Conservation (phyloP, 2,888 invertebrate genomes). For the Lasioglossum morio region DNA sequence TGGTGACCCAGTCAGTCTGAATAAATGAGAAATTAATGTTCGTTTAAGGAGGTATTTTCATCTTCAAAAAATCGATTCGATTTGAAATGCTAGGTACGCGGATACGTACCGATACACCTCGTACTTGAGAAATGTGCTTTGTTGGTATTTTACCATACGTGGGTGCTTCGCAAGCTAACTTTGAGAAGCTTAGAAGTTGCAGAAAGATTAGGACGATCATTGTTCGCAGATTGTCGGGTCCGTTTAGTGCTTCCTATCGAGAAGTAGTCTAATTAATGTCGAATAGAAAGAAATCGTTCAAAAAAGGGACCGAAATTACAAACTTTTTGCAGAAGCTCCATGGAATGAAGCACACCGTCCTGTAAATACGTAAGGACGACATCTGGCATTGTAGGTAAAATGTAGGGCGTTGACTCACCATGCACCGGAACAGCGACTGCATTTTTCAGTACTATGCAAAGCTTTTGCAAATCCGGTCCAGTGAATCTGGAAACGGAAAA, state of each 20-base stretch:
- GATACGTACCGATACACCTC: slow-evolving; percentile 80
- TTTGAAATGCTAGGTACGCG: not conserved
- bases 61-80: not conserved
- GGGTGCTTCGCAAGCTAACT: slow-evolving; percentile 89
- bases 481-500: slow-evolving; percentile 85
- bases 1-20: slow-evolving; percentile 90
- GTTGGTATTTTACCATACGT: slow-evolving; percentile 86
- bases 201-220: slow-evolving; percentile 90
- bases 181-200: slow-evolving; percentile 88
- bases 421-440: slow-evolving; percentile 93
- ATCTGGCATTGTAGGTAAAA: slow-evolving; percentile 92
- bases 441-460: slow-evolving; percentile 91
- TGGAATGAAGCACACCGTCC: slow-evolving; percentile 93
- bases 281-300: not conserved
- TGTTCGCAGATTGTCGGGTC: slow-evolving; percentile 86
- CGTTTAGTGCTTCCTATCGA: slow-evolving; percentile 86
- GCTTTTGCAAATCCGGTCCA: slow-evolving; percentile 90
- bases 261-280: slow-evolving; percentile 13
- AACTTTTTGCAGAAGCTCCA: slow-evolving; percentile 95
- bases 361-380: slow-evolving; percentile 93
- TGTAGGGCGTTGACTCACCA: slow-evolving; percentile 92
- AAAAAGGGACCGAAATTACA: slow-evolving; percentile 16
- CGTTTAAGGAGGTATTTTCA: not conserved
- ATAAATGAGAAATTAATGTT: slow-evolving; percentile 24
- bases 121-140: slow-evolving; percentile 85